Conservation (phyloP, 35 echinoderm and acorn worm species). For the Eucidaris tribuloides region DNA sequence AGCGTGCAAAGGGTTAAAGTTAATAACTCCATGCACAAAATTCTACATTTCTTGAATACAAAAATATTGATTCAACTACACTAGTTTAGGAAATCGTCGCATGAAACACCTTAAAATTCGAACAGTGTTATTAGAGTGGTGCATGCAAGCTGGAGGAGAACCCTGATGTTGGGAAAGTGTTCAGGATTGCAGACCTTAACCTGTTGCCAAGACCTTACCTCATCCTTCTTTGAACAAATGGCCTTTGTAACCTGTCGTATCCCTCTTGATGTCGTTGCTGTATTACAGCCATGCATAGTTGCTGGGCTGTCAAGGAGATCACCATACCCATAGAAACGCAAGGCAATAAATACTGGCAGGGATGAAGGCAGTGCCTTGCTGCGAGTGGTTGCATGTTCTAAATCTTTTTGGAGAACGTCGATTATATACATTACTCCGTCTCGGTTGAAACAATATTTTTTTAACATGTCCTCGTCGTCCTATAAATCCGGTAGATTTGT, state of each 20-base stretch:
- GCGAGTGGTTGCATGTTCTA: conserved; percentile 41
- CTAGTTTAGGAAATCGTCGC: too few species aligned
- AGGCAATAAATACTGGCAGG: conserved; percentile 59
- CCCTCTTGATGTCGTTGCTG: conserved; percentile 33
- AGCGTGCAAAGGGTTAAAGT: too few species aligned
- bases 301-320: neutral
- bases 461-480: conserved; percentile 45
- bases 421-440: conserved; percentile 46
- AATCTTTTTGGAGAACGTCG: neutral
- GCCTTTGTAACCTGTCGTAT: conserved; percentile 39
- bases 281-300: conserved; percentile 45
- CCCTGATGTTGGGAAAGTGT: too few species aligned
- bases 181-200: too few species aligned
- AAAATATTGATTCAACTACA: too few species aligned
- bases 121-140: too few species aligned
- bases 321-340: conserved; percentile 49
- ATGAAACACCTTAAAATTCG: too few species aligned
- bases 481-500: conserved; percentile 38
- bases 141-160: too few species aligned
- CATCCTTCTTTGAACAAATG: conserved; percentile 9
- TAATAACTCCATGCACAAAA: too few species aligned
- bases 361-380: conserved; percentile 37
- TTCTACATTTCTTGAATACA: too few species aligned
- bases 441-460: conserved; percentile 53
- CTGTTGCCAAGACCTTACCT: too few species aligned